Base-by-base conservation (phyloP, 2,888 invertebrate species). In the Pycnomerus fuliginosus region DNA sequence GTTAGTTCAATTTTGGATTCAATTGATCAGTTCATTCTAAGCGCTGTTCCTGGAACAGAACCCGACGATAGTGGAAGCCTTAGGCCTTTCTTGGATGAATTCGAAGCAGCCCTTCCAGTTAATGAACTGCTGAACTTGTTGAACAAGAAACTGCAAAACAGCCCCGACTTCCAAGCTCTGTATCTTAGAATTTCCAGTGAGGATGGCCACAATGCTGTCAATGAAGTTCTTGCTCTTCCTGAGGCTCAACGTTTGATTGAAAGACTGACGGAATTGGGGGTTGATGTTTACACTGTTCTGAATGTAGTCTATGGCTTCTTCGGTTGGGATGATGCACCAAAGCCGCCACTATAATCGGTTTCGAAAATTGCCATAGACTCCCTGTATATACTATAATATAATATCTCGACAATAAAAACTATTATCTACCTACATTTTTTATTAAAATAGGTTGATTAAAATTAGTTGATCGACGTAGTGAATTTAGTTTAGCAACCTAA, bases 101-200 rank as follows among this genome's bases (percentile, higher is more conserved):
- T 51, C 14, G 42, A 39, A 31, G 44, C 20, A 3, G 15, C 43
- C 7, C 20, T 51, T 20, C 44, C 46, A 33, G 4, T 50, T 2
- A 53, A 55, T n/a, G 48, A 55, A 16, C 28, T 64, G n/a, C 12
- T 54, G 3, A 44, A 29, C 3, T 24, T 53, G 8, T 37, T 57
- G 28, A 32, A 49, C 16, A 53, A 58, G 13, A 58, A 58, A 31
- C 20, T 60, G 13, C 40, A 42, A 23, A 53, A 53, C 33, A 59
- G 56, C 28, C 39, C 38, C 1, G 58, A 53, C 16, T 60, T 65
- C 39, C 44, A 55, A 41, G 54, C 44, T 11, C 51, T 65, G 14
- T 57, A 53, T 20, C 44, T 34, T n/a, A 50, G 48, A 25, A 44
- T 63, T 15, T 52, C 57, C 15, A 52, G 56, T 15, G 45, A 55